These are phyloP conservation scores for Novumbra hubbsi DNA, from an alignment of 2,797 vertebrate genomes.

Conservation along the genomic window DNA sequence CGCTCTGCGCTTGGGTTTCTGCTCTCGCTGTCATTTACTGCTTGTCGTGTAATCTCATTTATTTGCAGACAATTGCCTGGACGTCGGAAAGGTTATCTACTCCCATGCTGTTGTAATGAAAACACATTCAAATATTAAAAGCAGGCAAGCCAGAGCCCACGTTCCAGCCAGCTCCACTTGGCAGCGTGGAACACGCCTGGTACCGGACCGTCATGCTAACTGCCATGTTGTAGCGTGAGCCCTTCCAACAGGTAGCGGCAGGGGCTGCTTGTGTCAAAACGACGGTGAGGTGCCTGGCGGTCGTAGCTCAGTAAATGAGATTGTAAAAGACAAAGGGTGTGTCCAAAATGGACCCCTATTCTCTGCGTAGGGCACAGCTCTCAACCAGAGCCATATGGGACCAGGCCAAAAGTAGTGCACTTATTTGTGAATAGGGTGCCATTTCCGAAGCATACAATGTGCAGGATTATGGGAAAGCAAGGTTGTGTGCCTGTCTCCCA, in stretches of 20 bases:
- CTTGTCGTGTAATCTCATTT: constrained; percentile 83
- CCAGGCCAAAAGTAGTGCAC: neutral
- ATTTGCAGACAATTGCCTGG: constrained; percentile 80
- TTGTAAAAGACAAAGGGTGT: neutral
- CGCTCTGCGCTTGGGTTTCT: neutral
- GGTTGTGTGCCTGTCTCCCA: neutral
- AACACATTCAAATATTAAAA: constrained; percentile 83
- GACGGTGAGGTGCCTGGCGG: constrained; percentile 26
- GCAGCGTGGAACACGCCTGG: constrained; percentile 50
- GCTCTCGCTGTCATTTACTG: constrained; percentile 74
- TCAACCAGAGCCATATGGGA: neutral
- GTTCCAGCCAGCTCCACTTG: constrained; percentile 64
- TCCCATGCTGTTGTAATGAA: constrained; percentile 78
- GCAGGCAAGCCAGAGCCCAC: constrained; percentile 69
- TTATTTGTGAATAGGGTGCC: neutral
- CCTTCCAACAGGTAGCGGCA: constrained; percentile 59
- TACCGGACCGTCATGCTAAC: constrained; percentile 70
- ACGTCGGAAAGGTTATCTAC: constrained; percentile 80
- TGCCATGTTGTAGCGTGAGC: constrained; percentile 70
- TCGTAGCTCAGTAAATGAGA: constrained; percentile 5
- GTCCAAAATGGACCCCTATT: neutral
- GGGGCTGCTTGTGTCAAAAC: constrained; percentile 49
- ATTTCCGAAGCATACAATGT: neutral
- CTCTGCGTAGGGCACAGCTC: neutral
- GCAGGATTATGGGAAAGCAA: neutral